Conservation (phyloP, 2,113 vertebrate genomes). For the Lagenorhynchus albirostris region DNA sequence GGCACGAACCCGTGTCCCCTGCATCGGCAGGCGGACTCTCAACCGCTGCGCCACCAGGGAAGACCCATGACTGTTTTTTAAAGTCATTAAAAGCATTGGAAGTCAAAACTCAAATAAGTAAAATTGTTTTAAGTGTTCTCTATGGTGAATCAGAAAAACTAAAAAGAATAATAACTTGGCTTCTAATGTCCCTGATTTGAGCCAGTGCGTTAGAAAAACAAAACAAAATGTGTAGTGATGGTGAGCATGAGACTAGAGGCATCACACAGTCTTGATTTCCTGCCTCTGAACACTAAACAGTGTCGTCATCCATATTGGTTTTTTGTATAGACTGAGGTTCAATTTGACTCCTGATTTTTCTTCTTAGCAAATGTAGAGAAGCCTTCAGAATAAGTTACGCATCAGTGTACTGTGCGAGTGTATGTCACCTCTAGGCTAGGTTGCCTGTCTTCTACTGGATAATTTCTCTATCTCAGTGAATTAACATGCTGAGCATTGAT, state of each 20-base stretch:
- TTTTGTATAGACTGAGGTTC: not conserved
- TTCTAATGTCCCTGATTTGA: not conserved
- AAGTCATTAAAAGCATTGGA: not conserved
- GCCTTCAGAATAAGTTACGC: not conserved
- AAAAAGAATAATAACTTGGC: not conserved
- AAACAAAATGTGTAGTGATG: not conserved
- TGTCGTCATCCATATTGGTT: not conserved
- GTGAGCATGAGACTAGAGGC: not conserved
- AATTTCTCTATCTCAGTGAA: not conserved
- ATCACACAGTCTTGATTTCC: not conserved
- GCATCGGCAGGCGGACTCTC: no score
- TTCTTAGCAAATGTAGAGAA: not conserved
- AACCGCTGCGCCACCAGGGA: no score
- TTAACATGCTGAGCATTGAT: not conserved
- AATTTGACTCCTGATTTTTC: not conserved
- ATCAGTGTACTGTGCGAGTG: not conserved
- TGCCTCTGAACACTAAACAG: not conserved
- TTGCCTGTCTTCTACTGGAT: not conserved
- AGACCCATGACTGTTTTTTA: not conserved
- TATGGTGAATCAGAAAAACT: not conserved
- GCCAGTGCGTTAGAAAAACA: not conserved
- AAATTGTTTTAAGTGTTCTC: not conserved
- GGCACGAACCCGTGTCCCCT: no score
- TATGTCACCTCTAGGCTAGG: not conserved
- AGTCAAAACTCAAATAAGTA: not conserved